phyloP scores from a whole-genome alignment of 2,888 invertebrate species.

The Aradus depressus region DNA sequence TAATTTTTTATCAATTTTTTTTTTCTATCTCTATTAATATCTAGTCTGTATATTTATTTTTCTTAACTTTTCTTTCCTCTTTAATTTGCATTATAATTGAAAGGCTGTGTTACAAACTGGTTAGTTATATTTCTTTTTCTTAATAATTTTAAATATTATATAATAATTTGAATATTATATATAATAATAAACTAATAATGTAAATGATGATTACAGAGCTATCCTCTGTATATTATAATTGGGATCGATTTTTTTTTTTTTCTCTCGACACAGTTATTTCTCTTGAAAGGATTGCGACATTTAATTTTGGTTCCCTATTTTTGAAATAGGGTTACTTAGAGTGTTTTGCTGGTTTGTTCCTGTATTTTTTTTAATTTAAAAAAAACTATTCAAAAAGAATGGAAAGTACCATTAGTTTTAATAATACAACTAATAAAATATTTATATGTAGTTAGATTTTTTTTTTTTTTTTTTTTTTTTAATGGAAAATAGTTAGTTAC shows the following conservation, averaged over 20 bases:
- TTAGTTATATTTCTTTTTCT: conserved; percentile 25
- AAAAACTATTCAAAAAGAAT: too few species aligned
- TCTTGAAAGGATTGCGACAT: conserved; percentile 9
- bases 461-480: background rate
- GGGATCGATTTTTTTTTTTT: too few species aligned
- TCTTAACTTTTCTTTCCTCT: conserved; percentile 25
- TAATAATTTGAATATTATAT: too few species aligned
- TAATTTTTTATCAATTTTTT: background rate
- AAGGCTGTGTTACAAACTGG: conserved; percentile 29
- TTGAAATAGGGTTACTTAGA: conserved; percentile 8
- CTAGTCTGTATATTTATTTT: conserved; percentile 24
- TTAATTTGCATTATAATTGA: conserved; percentile 24
- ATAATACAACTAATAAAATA: conserved; percentile 5
- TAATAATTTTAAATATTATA: too few species aligned
- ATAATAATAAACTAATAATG: too few species aligned
- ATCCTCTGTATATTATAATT: too few species aligned
- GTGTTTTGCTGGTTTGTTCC: conserved; percentile 16
- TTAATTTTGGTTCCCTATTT: conserved; percentile 3
- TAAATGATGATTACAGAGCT: too few species aligned
- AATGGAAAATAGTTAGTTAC: background rate
- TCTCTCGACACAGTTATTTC: too few species aligned
- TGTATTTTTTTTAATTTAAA: conserved; percentile 8
- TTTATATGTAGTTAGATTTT: conserved; percentile 1
- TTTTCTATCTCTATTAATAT: conserved; percentile 21
- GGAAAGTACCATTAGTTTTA: conserved; percentile 13